Evolutionary conservation across 2,888 invertebrate genomes (phyloP).

Genomic region (Thymelicus acteon): DNA sequence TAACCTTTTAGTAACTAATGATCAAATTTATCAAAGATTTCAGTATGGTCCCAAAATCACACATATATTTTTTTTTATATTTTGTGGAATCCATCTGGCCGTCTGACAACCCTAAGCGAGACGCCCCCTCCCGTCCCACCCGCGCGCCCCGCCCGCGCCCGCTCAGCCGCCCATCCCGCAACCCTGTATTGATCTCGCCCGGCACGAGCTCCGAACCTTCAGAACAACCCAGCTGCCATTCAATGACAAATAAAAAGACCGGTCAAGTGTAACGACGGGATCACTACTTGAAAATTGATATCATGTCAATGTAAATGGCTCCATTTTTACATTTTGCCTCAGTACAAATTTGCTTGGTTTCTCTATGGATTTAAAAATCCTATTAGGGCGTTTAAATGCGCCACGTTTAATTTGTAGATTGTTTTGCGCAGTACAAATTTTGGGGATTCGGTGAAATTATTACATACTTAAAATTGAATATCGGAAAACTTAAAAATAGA

Average conservation of each 20-base stretch:
- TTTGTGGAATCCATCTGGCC: not conserved
- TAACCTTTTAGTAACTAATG: no score
- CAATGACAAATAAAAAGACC: slow-evolving; percentile 44
- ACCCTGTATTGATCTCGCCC: slow-evolving; percentile 48
- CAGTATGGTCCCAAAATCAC: not conserved
- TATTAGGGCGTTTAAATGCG: no score
- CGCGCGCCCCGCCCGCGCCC: slow-evolving; percentile 12
- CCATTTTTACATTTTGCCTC: slow-evolving; percentile 5
- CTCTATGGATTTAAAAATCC: no score
- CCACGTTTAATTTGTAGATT: no score
- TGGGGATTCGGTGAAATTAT: no score
- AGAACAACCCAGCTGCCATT: slow-evolving; percentile 26
- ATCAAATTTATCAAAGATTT: not conserved
- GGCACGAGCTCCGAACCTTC: slow-evolving; percentile 41
- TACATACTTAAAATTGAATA: no score
- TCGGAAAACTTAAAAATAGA: no score
- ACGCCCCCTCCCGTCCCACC: slow-evolving; percentile 36
- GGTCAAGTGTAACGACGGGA: slow-evolving; percentile 40
- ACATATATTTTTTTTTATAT: not conserved
- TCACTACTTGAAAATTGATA: slow-evolving; percentile 33
- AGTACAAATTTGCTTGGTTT: not conserved
- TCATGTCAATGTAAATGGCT: slow-evolving; percentile 22
- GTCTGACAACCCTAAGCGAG: slow-evolving; percentile 3
- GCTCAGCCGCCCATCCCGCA: slow-evolving; percentile 33
- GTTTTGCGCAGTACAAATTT: no score